phyloP scores from a whole-genome alignment of 2,888 invertebrate species.

The Habroteleia sp. region DNA sequence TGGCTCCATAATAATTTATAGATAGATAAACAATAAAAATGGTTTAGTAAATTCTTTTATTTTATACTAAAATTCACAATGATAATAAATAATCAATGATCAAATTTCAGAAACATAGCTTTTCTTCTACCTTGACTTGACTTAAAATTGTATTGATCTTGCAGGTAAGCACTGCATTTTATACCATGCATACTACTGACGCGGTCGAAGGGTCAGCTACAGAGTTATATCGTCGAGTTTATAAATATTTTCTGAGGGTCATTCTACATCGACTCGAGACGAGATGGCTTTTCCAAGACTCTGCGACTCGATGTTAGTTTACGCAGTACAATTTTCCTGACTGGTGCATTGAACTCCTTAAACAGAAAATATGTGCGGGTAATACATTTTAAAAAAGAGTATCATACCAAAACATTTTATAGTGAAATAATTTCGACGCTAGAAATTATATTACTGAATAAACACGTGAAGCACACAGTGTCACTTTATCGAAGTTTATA shows the following conservation, averaged over 20 bases:
- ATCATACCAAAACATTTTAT: too few species aligned
- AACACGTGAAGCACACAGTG: too few species aligned
- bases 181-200: constrained; percentile 52
- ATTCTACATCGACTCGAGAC: constrained; percentile 52
- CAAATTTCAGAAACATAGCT: constrained; percentile 33
- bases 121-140: constrained; percentile 30
- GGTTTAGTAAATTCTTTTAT: constrained; percentile 6
- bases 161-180: constrained; percentile 59
- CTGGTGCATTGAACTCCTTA: neutral
- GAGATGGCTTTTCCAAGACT: constrained; percentile 49
- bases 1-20: too few species aligned
- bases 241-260: constrained; percentile 63
- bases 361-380: too few species aligned
- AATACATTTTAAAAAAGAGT: too few species aligned
- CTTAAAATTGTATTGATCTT: constrained; percentile 71
- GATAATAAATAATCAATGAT: constrained; percentile 31
- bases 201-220: constrained; percentile 58
- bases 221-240: constrained; percentile 55
- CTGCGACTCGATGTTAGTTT: constrained; percentile 37
- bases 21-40: too few species aligned
- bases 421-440: too few species aligned
- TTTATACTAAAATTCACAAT: constrained; percentile 20
- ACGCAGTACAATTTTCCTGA: constrained; percentile 24
- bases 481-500: too few species aligned
- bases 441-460: too few species aligned